Evolutionary conservation across 2,888 invertebrate species (phyloP).

Genomic region (Drosophila recens): DNA sequence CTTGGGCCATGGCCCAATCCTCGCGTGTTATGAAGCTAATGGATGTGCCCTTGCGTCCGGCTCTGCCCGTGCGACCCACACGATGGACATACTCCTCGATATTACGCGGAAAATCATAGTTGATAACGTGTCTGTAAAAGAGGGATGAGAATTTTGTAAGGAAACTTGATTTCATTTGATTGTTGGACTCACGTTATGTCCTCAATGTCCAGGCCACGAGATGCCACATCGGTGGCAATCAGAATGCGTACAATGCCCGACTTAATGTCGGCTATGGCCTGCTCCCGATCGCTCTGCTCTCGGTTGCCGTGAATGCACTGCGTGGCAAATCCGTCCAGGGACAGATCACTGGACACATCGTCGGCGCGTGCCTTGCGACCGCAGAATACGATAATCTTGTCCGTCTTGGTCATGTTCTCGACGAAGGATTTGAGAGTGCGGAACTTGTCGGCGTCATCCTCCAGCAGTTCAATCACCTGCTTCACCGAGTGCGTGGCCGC

Average conservation of each 20-base stretch:
- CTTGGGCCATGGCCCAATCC: slow-evolving; percentile 93
- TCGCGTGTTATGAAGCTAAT: slow-evolving; percentile 92
- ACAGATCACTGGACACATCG: slow-evolving; percentile 92
- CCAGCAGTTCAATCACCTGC: slow-evolving; percentile 91
- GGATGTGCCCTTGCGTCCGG: slow-evolving; percentile 93
- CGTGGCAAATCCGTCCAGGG: slow-evolving; percentile 89
- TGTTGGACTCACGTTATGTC: slow-evolving; percentile 88
- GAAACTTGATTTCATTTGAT: neutral
- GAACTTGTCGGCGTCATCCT: slow-evolving; percentile 89
- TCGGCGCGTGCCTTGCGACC: slow-evolving; percentile 94
- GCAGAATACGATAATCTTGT: slow-evolving; percentile 96
- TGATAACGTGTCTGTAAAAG: slow-evolving; percentile 89
- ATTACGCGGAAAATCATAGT: slow-evolving; percentile 96
- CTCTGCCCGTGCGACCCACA: slow-evolving; percentile 97
- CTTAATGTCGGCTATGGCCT: slow-evolving; percentile 93
- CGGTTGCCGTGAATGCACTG: slow-evolving; percentile 96
- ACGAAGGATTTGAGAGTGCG: slow-evolving; percentile 89
- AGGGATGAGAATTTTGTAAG: neutral
- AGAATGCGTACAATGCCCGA: slow-evolving; percentile 92
- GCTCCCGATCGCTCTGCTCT: slow-evolving; percentile 92
- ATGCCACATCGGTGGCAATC: slow-evolving; percentile 97
- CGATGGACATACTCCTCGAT: slow-evolving; percentile 97
- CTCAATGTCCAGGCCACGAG: slow-evolving; percentile 96
- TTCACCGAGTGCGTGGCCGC: slow-evolving; percentile 95
- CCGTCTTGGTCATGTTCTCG: slow-evolving; percentile 88